A percentile compares a stretch with the other conserved stretches of the same genome.
Conservation (phyloP, 1,140 invertebrate species). For the Mamestra configurata region DNA sequence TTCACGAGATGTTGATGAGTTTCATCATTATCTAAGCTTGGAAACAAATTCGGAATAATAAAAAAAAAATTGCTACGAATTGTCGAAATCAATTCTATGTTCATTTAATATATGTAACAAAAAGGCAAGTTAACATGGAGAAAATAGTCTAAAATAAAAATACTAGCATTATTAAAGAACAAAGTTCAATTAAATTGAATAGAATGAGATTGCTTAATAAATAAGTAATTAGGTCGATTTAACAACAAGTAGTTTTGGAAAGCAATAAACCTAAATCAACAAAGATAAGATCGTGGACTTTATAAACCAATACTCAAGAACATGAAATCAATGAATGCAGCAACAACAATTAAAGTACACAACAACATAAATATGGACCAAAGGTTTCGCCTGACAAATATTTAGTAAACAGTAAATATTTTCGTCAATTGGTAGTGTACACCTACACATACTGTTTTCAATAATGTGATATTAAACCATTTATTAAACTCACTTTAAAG, state of each 20-base stretch:
- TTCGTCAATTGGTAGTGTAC: neutral
- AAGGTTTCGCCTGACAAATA: neutral
- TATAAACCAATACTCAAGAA: constrained; percentile 4
- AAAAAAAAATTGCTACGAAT: no score
- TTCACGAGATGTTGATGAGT: neutral
- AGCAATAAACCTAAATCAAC: constrained; percentile 23
- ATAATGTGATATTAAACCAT: neutral
- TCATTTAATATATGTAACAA: neutral
- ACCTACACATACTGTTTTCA: no score
- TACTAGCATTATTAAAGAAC: neutral
- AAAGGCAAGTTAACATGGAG: neutral
- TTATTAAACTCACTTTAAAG: no score
- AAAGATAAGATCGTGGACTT: neutral
- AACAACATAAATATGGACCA: neutral
- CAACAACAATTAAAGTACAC: neutral
- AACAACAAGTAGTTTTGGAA: neutral
- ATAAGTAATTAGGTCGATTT: neutral
- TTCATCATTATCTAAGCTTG: neutral
- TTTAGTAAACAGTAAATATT: constrained; percentile 10
- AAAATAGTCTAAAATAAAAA: neutral
- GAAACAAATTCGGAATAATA: no score
- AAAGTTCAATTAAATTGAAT: neutral
- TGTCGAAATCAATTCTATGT: neutral
- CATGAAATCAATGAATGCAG: neutral
- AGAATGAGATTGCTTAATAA: neutral